Percentiles rank a stretch among this genome's conserved stretches.
These are phyloP conservation scores for Centrocercus urophasianus DNA, from an alignment of 2,113 vertebrate genomes.

Conservation along the genomic window DNA sequence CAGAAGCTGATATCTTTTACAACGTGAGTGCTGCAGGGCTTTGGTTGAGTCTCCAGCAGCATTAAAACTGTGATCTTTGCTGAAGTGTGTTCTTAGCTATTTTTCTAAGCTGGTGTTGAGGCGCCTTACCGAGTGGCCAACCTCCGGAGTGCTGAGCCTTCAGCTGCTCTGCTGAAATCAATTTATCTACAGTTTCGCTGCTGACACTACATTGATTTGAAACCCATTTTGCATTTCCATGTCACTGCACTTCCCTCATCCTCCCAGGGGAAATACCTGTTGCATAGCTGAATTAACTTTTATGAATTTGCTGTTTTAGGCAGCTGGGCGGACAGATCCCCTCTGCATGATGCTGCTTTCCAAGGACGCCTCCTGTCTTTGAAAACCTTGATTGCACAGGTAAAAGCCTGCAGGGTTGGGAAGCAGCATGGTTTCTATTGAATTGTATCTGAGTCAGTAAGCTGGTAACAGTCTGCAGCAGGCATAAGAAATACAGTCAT, in stretches of 20 bases:
- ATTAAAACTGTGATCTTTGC: not conserved
- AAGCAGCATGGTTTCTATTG: not conserved
- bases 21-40: not conserved
- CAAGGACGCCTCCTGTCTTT: slow-evolving; percentile 90
- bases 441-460: not conserved
- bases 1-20: fast-evolving
- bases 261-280: not conserved
- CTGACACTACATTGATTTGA: not conserved
- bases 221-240: not conserved
- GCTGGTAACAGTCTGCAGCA: not conserved
- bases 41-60: not conserved
- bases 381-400: slow-evolving; percentile 87
- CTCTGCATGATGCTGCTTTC: slow-evolving; percentile 92
- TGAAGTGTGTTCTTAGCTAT: not conserved
- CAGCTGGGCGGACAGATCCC: slow-evolving; percentile 88
- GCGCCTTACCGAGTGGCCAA: not conserved
- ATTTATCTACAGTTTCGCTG: not conserved
- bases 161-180: not conserved
- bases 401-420: slow-evolving; percentile 63
- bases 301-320: slow-evolving; percentile 76
- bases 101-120: not conserved
- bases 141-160: not conserved
- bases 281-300: not conserved
- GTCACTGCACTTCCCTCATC: not conserved
- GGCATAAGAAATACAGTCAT: not conserved